Conservation (phyloP, 2,888 invertebrate genomes). For the Heteropelma amictum region DNA sequence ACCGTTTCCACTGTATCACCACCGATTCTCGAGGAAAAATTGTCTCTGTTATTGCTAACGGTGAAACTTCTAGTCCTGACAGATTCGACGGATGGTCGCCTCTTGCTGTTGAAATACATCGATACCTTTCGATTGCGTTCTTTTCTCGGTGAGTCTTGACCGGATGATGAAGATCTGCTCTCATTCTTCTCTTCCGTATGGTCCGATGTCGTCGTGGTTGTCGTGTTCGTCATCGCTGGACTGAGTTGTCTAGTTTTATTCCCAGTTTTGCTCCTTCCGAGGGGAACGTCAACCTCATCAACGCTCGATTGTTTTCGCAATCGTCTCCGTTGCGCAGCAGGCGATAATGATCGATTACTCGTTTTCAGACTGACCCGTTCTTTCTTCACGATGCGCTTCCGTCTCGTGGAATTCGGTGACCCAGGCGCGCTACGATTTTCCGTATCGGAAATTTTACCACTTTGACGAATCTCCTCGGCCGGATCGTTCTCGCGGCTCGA, state of each 20-base stretch:
- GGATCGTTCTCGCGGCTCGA: slow-evolving; percentile 57
- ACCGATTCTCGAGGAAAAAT: slow-evolving; percentile 29
- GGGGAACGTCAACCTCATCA: slow-evolving; percentile 52
- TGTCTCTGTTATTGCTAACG: slow-evolving; percentile 61
- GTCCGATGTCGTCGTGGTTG: slow-evolving; percentile 54
- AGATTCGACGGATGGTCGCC: slow-evolving; percentile 68
- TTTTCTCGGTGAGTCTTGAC: slow-evolving; percentile 77
- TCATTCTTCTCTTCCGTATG: slow-evolving; percentile 70
- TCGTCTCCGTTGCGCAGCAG: slow-evolving; percentile 60
- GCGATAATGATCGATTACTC: slow-evolving; percentile 51
- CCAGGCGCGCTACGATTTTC: slow-evolving; percentile 36
- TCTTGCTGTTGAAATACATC: slow-evolving; percentile 70
- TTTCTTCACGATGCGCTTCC: slow-evolving; percentile 51
- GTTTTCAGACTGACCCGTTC: slow-evolving; percentile 36
- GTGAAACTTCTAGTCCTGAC: slow-evolving; percentile 67
- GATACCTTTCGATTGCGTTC: slow-evolving; percentile 65
- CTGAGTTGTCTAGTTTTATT: slow-evolving; percentile 51
- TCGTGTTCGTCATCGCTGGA: slow-evolving; percentile 44
- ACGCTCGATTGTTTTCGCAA: slow-evolving; percentile 67
- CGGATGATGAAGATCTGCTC: slow-evolving; percentile 76
- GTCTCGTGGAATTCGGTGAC: slow-evolving; percentile 42
- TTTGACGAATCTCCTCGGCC: slow-evolving; percentile 21
- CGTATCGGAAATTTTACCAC: slow-evolving; percentile 36
- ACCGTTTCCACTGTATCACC: slow-evolving; percentile 65
- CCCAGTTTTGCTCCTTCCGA: slow-evolving; percentile 49